Conservation (phyloP, 2,797 vertebrate genomes). For the Coreius guichenoti region DNA sequence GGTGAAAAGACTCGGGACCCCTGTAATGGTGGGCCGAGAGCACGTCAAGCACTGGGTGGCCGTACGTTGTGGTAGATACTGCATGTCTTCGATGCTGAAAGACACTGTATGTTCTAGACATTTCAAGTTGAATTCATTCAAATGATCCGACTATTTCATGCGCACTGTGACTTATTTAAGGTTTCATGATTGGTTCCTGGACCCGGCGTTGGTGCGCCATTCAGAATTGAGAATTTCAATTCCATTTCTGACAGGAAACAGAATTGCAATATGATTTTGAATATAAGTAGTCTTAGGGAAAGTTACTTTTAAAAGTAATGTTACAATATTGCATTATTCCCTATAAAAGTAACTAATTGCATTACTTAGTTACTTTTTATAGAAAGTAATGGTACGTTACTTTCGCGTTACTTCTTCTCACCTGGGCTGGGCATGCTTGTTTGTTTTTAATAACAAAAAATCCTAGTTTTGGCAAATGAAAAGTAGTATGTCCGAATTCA, state of each 20-base stretch:
- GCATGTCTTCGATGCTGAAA: not conserved
- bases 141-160: not conserved
- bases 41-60: constrained; percentile 27
- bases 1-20: constrained; percentile 13
- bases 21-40: constrained; percentile 20
- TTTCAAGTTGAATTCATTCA: not conserved
- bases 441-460: not conserved
- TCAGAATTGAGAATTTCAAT: not conserved
- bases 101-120: not conserved
- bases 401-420: not conserved
- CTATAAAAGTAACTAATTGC: not conserved
- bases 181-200: not conserved
- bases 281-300: not conserved
- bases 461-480: not conserved
- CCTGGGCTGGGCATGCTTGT: not conserved
- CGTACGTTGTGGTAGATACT: not conserved
- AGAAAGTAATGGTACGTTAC: not conserved
- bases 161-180: not conserved
- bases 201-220: not conserved
- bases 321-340: not conserved
- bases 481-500: not conserved
- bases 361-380: not conserved
- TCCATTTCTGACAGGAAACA: not conserved
- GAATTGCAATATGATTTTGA: not conserved
- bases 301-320: not conserved